These are phyloP conservation scores for Pachyramphus minor DNA, from an alignment of 2,113 vertebrate genomes.

Conservation along the genomic window DNA sequence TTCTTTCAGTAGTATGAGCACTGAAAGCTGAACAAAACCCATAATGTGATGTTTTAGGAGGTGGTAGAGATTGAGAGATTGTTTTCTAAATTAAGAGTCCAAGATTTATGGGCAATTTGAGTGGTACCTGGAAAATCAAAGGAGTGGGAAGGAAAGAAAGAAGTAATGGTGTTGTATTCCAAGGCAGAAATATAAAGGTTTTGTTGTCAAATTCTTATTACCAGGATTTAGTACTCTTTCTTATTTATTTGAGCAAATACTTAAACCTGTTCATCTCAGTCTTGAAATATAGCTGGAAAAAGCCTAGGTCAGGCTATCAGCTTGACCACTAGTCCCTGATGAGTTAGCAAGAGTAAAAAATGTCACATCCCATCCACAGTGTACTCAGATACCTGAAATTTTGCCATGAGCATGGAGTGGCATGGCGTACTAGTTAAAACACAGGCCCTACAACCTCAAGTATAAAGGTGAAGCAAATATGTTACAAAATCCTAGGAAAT, in stretches of 20 bases:
- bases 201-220: slow-evolving; percentile 22
- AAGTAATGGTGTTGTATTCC: not conserved
- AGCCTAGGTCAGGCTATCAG: not conserved
- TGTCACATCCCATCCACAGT: not conserved
- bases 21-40: not conserved
- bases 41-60: not conserved
- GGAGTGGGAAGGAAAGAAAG: not conserved
- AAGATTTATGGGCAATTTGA: slow-evolving; percentile 39
- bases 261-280: not conserved
- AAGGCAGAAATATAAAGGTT: slow-evolving; percentile 22
- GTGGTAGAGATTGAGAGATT: slow-evolving; percentile 3
- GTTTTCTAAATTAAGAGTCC: slow-evolving; percentile 30
- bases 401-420: not conserved
- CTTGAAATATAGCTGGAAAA: not conserved
- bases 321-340: not conserved
- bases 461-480: not conserved
- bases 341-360: not conserved
- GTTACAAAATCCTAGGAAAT: not conserved
- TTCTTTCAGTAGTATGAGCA: not conserved
- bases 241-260: slow-evolving; percentile 21
- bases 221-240: not conserved
- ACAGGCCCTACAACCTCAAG: not conserved
- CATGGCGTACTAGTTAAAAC: not conserved
- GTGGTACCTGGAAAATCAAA: slow-evolving; percentile 28
- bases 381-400: not conserved